Conservation (phyloP, 1,140 invertebrate genomes). For the Penaeus chinensis region DNA sequence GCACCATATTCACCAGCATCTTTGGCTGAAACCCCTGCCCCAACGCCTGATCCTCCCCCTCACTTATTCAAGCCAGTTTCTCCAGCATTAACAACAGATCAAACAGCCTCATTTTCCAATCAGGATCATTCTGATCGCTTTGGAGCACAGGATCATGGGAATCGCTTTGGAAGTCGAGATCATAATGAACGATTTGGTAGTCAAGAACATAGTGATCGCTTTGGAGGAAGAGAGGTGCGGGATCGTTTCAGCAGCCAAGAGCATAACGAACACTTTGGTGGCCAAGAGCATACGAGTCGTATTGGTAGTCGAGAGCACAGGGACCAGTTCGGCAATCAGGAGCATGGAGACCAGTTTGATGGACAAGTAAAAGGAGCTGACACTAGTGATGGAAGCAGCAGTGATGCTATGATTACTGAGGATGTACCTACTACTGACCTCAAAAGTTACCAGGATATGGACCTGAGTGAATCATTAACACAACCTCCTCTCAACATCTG, state of each 20-base stretch:
- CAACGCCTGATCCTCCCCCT: slow-evolving; percentile 51
- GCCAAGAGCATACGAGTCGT: slow-evolving; percentile 29
- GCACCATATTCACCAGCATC: slow-evolving; percentile 50
- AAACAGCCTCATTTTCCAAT: slow-evolving; percentile 43
- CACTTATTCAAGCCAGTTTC: slow-evolving; percentile 56
- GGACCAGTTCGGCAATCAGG: slow-evolving; percentile 23
- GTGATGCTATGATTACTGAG: slow-evolving; percentile 57
- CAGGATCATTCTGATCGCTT: slow-evolving; percentile 39
- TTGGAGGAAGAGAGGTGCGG: slow-evolving; percentile 25
- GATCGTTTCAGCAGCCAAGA: slow-evolving; percentile 34
- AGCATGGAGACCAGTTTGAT: slow-evolving; percentile 22
- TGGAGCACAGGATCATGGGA: slow-evolving; percentile 34
- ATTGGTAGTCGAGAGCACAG: slow-evolving; percentile 22
- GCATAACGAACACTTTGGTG: slow-evolving; percentile 36
- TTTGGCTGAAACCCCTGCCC: slow-evolving; percentile 41
- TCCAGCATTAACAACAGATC: slow-evolving; percentile 48
- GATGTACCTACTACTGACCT: slow-evolving; percentile 48
- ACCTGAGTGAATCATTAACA: slow-evolving; percentile 53
- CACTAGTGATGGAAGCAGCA: slow-evolving; percentile 55
- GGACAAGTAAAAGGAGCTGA: slow-evolving; percentile 38
- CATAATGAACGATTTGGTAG: slow-evolving; percentile 28
- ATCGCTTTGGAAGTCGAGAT: slow-evolving; percentile 32
- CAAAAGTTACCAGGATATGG: slow-evolving; percentile 57
- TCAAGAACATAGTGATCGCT: slow-evolving; percentile 38
- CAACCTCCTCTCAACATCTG: slow-evolving; percentile 55